Conservation (phyloP, 2,113 vertebrate genomes). For the Calyptommatus sinebrachiatus region DNA sequence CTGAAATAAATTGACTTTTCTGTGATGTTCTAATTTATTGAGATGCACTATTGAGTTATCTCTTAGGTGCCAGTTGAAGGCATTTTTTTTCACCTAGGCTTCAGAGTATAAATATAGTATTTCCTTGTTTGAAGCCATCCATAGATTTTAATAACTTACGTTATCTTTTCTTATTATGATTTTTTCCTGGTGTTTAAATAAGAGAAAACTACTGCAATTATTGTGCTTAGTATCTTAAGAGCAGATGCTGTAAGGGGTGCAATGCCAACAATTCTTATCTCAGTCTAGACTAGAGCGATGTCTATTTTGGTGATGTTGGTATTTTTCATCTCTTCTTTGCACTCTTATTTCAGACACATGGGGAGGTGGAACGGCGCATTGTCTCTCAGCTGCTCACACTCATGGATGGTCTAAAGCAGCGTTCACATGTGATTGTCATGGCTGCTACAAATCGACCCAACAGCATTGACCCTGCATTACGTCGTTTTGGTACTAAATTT, state of each 20-base stretch:
- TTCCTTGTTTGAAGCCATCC: no score
- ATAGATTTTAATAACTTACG: no score
- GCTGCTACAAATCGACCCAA: constrained; percentile 98
- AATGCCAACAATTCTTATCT: background rate
- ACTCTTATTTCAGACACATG: constrained; percentile 81
- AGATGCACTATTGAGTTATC: no score
- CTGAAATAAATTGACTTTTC: no score
- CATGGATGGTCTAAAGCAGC: constrained; percentile 97
- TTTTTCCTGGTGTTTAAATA: no score
- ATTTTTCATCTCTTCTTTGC: background rate
- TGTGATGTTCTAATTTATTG: no score
- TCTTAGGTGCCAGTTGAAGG: no score
- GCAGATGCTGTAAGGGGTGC: background rate
- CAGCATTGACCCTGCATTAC: constrained; percentile 95
- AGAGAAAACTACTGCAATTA: no score
- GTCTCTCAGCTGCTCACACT: constrained; percentile 96
- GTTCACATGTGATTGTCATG: constrained; percentile 97
- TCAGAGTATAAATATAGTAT: no score
- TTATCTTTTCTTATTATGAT: no score
- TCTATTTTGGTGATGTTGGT: background rate
- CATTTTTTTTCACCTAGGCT: no score
- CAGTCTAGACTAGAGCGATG: background rate
- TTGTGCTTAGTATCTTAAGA: background rate
- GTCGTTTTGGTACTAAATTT: constrained; percentile 85
- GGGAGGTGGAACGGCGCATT: constrained; percentile 95